A percentile compares a stretch with the other conserved stretches of the same genome.
phyloP scores from a whole-genome alignment of 2,888 invertebrate genomes.

The Drosophila fungiperda region DNA sequence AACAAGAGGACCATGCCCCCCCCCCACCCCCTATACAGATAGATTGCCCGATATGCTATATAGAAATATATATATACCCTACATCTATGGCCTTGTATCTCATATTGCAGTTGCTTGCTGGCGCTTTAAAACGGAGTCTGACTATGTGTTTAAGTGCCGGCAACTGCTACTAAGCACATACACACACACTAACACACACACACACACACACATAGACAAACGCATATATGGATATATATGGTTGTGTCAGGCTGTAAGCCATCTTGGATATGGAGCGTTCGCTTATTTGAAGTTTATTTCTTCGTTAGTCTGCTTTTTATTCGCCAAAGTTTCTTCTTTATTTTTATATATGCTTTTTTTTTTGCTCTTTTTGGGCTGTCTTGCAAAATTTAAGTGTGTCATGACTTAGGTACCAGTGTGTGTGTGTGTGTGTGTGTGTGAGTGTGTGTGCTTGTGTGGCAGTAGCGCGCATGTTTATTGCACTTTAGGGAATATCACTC shows the following conservation, averaged over 20 bases:
- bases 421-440: conserved; percentile 29
- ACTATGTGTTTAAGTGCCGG: conserved; percentile 41
- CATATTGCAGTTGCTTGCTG: conserved; percentile 16
- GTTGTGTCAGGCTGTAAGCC: conserved; percentile 53
- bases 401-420: conserved; percentile 53
- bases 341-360: conserved; percentile 6
- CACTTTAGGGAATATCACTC: conserved; percentile 74
- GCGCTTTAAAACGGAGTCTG: conserved; percentile 43
- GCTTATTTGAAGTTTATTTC: conserved; percentile 68
- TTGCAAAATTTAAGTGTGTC: conserved; percentile 65
- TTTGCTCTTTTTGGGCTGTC: conserved; percentile 21
- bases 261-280: conserved; percentile 52
- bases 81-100: conserved; percentile 13
- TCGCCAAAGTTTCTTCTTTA: conserved; percentile 40
- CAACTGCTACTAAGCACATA: conserved; percentile 53
- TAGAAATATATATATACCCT: conserved; percentile 8
- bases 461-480: conserved; percentile 78
- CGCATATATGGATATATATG: background rate
- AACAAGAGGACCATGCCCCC: conserved; percentile 51
- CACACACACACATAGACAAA: conserved; percentile 25
- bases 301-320: conserved; percentile 60
- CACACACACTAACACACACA: conserved; percentile 22
- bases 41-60: conserved; percentile 25
- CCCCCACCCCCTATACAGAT: conserved; percentile 24
- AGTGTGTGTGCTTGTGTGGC: conserved; percentile 37